phyloP scores from a whole-genome alignment of 2,113 vertebrate genomes.

The Cyprinus carpio region DNA sequence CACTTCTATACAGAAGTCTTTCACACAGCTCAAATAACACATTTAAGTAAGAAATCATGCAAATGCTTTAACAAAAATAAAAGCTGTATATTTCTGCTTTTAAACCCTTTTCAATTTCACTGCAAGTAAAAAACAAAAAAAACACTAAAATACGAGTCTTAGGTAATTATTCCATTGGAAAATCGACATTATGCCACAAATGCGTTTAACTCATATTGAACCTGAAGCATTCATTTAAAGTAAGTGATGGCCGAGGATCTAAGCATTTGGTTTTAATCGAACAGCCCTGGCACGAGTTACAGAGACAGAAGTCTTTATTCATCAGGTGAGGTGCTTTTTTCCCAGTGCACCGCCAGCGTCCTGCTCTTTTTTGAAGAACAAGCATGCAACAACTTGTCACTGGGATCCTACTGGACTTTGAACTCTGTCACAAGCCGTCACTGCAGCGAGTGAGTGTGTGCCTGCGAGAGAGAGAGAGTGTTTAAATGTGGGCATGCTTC shows the following conservation, averaged over 20 bases:
- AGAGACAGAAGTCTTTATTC: not conserved
- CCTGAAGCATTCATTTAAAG: not conserved
- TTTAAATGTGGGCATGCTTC: slow-evolving; percentile 56
- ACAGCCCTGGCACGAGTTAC: not conserved
- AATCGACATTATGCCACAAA: not conserved
- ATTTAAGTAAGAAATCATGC: not conserved
- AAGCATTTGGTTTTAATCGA: not conserved
- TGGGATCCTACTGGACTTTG: slow-evolving; percentile 51
- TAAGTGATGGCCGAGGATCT: slow-evolving; percentile 1
- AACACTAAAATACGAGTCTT: not conserved
- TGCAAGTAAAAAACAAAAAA: not conserved
- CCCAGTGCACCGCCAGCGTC: not conserved
- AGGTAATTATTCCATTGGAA: not conserved
- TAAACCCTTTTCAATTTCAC: not conserved
- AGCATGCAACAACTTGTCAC: slow-evolving; percentile 37
- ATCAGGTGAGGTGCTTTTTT: not conserved
- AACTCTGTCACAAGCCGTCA: slow-evolving; percentile 52
- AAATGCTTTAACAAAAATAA: not conserved
- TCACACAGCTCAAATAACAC: not conserved
- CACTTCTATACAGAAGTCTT: not conserved
- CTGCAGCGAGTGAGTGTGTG: slow-evolving; percentile 30
- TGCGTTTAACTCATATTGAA: not conserved
- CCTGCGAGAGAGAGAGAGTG: not conserved
- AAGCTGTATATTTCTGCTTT: not conserved
- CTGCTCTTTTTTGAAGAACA: slow-evolving; percentile 25